phyloP scores from a whole-genome alignment of 2,797 vertebrate genomes.

The Pelodytes ibericus region DNA sequence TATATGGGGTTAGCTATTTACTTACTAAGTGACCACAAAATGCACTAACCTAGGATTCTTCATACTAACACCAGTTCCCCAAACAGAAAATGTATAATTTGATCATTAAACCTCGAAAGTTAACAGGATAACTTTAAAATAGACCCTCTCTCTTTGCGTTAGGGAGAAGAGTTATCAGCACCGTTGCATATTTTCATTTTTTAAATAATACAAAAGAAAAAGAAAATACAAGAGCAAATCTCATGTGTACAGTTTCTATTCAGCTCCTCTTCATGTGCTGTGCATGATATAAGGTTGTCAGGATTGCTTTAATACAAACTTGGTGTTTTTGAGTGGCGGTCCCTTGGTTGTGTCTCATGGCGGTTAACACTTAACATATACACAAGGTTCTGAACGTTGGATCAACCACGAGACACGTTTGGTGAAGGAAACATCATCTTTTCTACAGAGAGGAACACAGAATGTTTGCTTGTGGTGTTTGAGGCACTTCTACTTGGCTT shows the following conservation, averaged over 20 bases:
- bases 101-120: constrained; percentile 60
- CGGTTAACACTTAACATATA: constrained; percentile 53
- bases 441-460: constrained; percentile 51
- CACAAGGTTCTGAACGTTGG: constrained; percentile 70
- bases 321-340: constrained; percentile 31
- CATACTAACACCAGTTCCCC: constrained; percentile 41
- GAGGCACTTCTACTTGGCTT: constrained; percentile 74
- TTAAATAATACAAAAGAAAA: constrained; percentile 50
- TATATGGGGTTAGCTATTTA: no score
- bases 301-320: constrained; percentile 38
- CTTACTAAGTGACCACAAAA: no score
- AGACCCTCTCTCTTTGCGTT: constrained; percentile 60
- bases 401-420: constrained; percentile 57
- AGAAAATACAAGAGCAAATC: constrained; percentile 27
- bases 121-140: constrained; percentile 55
- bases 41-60: constrained; percentile 21
- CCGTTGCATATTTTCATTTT: constrained; percentile 72
- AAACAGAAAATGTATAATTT: constrained; percentile 55
- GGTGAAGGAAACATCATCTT: constrained; percentile 17
- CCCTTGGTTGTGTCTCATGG: constrained; percentile 28
- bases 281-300: constrained; percentile 33
- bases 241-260: constrained; percentile 48
- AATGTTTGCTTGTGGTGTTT: constrained; percentile 56
- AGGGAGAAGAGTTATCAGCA: constrained; percentile 75
- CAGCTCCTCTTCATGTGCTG: constrained; percentile 58